Conservation (phyloP, 2,888 invertebrate genomes). For the Linhomoeus sp. region DNA sequence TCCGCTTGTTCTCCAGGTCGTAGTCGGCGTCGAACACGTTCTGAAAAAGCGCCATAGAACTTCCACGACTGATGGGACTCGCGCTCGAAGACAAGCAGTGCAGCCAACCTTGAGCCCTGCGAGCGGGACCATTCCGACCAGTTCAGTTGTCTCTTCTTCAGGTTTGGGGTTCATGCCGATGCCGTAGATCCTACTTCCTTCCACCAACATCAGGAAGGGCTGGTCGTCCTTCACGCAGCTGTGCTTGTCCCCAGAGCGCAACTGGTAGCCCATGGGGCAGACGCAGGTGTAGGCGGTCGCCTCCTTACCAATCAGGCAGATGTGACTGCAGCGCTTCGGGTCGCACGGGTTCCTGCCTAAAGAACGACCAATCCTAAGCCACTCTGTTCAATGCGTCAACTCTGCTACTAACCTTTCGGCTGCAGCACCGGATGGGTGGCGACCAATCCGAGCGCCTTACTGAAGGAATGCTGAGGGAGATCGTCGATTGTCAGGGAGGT, state of each 20-base stretch:
- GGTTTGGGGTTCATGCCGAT: slow-evolving; percentile 36
- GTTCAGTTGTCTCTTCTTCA: neutral
- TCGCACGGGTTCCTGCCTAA: slow-evolving; percentile 48
- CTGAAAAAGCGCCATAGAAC: neutral
- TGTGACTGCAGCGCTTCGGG: slow-evolving; percentile 55
- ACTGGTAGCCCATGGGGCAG: slow-evolving; percentile 55
- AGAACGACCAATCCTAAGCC: no score
- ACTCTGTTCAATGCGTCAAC: no score
- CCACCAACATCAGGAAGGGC: slow-evolving; percentile 70
- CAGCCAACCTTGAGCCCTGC: slow-evolving; percentile 18
- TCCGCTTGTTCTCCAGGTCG: slow-evolving; percentile 52
- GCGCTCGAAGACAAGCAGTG: neutral
- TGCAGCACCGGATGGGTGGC: slow-evolving; percentile 86
- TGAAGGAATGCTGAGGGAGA: slow-evolving; percentile 57
- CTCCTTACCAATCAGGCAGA: slow-evolving; percentile 61
- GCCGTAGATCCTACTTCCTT: slow-evolving; percentile 68
- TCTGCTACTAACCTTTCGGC: slow-evolving; percentile 34
- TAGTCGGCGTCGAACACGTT: slow-evolving; percentile 75
- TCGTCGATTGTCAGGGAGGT: slow-evolving; percentile 4
- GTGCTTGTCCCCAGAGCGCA: slow-evolving; percentile 9
- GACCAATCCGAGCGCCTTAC: slow-evolving; percentile 80
- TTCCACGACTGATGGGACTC: neutral
- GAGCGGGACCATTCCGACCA: slow-evolving; percentile 28
- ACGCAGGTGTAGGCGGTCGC: slow-evolving; percentile 50
- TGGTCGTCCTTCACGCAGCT: slow-evolving; percentile 46